Conservation (phyloP, 2,113 vertebrate genomes). For the Clupea harengus region DNA sequence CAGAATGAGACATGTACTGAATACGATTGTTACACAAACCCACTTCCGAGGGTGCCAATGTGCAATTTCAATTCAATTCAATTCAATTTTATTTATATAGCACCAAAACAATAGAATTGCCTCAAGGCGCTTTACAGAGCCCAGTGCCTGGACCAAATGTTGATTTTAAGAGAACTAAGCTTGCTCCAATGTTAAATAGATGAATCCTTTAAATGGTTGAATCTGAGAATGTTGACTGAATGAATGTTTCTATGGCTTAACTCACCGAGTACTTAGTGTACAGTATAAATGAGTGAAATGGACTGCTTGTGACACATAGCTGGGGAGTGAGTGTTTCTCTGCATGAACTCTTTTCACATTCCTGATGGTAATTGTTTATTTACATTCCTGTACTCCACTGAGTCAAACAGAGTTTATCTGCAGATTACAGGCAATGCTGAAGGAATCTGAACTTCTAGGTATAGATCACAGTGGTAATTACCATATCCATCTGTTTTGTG, state of each 20-base stretch:
- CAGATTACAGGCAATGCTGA: background rate
- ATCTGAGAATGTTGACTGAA: background rate
- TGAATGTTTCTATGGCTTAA: background rate
- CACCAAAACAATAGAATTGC: too few relatives aligned
- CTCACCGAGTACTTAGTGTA: background rate
- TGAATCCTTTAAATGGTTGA: background rate
- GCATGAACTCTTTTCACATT: background rate
- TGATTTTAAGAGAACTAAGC: background rate
- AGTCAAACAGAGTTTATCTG: conserved; percentile 28
- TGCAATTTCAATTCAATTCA: too few relatives aligned
- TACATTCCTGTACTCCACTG: conserved; percentile 14
- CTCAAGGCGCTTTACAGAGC: too few relatives aligned
- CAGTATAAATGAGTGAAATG: background rate
- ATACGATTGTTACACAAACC: too few relatives aligned
- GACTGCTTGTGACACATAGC: background rate
- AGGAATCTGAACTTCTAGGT: background rate
- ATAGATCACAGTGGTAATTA: conserved; percentile 12
- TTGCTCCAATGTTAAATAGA: background rate
- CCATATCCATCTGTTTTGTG: background rate
- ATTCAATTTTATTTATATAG: too few relatives aligned
- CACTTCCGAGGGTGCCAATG: too few relatives aligned
- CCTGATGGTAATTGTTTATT: conserved; percentile 28
- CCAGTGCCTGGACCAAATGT: too few relatives aligned
- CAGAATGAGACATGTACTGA: too few relatives aligned
- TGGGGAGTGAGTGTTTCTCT: background rate